These are phyloP conservation scores for Lepidotrigona ventralis DNA, from an alignment of 1,140 invertebrate genomes.

Conservation along the genomic window DNA sequence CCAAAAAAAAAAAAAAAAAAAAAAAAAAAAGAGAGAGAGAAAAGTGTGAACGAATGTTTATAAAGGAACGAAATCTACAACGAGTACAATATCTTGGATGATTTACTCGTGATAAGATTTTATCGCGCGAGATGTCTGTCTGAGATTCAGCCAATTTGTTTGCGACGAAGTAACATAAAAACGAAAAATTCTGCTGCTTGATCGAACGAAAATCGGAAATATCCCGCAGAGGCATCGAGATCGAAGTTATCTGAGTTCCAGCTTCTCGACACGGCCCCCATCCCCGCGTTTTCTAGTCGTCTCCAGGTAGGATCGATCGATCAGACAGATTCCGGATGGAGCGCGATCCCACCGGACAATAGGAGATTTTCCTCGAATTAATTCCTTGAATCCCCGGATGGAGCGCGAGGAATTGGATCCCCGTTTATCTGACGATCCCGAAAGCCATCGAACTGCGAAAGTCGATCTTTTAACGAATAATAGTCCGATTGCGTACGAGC, in stretches of 20 bases:
- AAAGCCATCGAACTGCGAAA: not conserved
- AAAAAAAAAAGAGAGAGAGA: too few species aligned
- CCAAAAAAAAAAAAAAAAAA: too few species aligned
- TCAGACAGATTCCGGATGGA: not conserved
- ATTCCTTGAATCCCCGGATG: not conserved
- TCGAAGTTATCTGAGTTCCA: not conserved
- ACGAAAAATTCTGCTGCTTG: not conserved
- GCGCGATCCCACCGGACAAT: not conserved
- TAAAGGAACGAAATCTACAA: too few species aligned
- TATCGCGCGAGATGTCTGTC: too few species aligned
- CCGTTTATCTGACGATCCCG: not conserved
- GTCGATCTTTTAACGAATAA: not conserved
- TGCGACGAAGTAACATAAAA: too few species aligned
- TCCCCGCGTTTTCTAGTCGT: not conserved
- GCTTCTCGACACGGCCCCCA: constrained; percentile 26
- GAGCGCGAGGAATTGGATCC: not conserved
- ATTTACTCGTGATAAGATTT: too few species aligned
- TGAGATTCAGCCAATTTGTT: too few species aligned
- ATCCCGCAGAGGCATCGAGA: not conserved
- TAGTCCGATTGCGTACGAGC: not conserved
- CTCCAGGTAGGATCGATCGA: not conserved
- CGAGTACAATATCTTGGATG: too few species aligned
- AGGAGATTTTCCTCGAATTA: not conserved
- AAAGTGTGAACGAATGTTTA: too few species aligned
- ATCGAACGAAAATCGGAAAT: not conserved